phyloP scores from a whole-genome alignment of 2,888 invertebrate genomes.

The Orchestes rusci region DNA sequence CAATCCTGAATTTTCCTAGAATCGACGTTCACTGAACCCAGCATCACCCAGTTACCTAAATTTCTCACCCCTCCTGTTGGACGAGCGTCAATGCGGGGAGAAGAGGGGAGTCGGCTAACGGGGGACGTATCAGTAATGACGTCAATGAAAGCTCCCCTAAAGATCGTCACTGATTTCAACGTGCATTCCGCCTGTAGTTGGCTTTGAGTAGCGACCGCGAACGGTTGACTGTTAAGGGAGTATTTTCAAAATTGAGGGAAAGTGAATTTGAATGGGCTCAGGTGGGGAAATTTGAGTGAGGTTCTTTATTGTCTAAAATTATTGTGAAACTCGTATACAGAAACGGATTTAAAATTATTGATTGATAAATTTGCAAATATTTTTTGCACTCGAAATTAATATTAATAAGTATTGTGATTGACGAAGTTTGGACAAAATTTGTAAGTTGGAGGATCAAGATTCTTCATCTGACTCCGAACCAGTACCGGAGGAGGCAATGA shows the following conservation, averaged over 20 bases:
- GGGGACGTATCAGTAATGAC: slow-evolving; percentile 31
- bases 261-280: neutral
- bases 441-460: slow-evolving; percentile 19
- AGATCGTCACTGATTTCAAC: slow-evolving; percentile 22
- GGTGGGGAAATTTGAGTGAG: no score
- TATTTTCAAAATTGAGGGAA: neutral
- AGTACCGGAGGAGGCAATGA: slow-evolving; percentile 22
- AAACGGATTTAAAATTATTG: no score
- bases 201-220: slow-evolving; percentile 8
- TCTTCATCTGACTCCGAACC: slow-evolving; percentile 23
- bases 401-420: no score
- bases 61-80: slow-evolving; percentile 24
- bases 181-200: slow-evolving; percentile 19
- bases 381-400: no score
- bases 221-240: slow-evolving; percentile 3
- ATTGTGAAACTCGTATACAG: no score
- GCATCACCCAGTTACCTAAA: slow-evolving; percentile 37
- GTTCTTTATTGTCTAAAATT: no score
- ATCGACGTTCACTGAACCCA: slow-evolving; percentile 34
- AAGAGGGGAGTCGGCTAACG: slow-evolving; percentile 21
- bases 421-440: slow-evolving; percentile 8
- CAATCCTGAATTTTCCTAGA: no score
- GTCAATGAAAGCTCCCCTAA: slow-evolving; percentile 31
- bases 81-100: slow-evolving; percentile 23
- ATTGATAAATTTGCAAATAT: no score